Evolutionary conservation across 2,797 vertebrate genomes (phyloP).

Genomic region (Epinephelus coioides): DNA sequence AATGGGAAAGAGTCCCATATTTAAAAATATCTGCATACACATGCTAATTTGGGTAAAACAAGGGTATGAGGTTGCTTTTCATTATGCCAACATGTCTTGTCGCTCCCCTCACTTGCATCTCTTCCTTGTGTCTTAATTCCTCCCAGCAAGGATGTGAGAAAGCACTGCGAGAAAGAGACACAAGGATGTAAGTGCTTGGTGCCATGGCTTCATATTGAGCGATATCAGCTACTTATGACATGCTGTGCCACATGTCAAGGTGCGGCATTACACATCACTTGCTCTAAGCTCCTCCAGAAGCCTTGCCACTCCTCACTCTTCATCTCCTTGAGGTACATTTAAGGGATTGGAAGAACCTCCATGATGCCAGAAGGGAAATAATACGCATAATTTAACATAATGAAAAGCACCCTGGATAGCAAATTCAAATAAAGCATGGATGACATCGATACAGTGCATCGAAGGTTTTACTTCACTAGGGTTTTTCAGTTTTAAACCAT

Average conservation of each 20-base stretch:
- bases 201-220: not conserved
- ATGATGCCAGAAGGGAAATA: not conserved
- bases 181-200: not conserved
- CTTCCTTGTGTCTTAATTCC: not conserved
- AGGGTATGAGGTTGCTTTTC: not conserved
- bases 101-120: too few species aligned
- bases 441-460: too few species aligned
- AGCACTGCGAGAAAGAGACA: not conserved
- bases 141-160: not conserved
- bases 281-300: not conserved
- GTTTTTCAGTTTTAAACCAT: too few species aligned
- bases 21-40: too few species aligned
- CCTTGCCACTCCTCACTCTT: not conserved
- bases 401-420: not conserved
- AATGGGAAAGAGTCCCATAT: too few species aligned
- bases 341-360: not conserved
- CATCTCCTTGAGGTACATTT: not conserved
- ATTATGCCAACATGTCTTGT: not conserved
- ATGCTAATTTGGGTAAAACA: too few species aligned
- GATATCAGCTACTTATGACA: too few species aligned
- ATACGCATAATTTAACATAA: not conserved
- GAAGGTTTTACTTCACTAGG: too few species aligned
- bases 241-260: not conserved
- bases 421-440: too few species aligned
- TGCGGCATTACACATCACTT: not conserved